These are phyloP conservation scores for Scaptomyza polygonia DNA, from an alignment of 2,888 invertebrate genomes.

Conservation along the genomic window DNA sequence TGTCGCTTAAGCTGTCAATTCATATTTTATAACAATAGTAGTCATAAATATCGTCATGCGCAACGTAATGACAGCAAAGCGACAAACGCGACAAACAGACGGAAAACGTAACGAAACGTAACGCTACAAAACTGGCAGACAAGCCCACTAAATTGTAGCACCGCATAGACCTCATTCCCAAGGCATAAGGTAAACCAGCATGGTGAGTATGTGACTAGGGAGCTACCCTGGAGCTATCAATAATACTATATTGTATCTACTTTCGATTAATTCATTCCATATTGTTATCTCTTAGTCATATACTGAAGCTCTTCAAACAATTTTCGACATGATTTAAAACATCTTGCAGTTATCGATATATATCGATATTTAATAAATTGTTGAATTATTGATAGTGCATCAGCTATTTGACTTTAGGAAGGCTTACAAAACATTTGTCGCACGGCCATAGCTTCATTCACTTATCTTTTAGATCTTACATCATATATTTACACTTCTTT, in stretches of 20 bases:
- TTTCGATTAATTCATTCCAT: too few relatives aligned
- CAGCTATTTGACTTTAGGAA: background rate
- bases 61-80: constrained; percentile 73
- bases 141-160: constrained; percentile 2
- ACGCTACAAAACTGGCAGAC: constrained; percentile 13
- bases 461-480: too few relatives aligned
- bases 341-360: background rate
- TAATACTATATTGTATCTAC: background rate
- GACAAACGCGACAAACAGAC: constrained; percentile 34
- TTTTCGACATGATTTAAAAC: background rate
- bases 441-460: too few relatives aligned
- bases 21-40: constrained; percentile 82
- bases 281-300: too few relatives aligned
- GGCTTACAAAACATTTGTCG: background rate
- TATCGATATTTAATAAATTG: background rate
- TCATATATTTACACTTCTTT: too few relatives aligned
- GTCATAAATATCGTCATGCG: constrained; percentile 81
- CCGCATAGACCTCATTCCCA: background rate
- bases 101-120: constrained; percentile 17
- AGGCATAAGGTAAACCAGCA: background rate
- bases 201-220: background rate
- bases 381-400: background rate
- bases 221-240: background rate
- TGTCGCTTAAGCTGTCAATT: constrained; percentile 82
- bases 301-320: too few relatives aligned